Conservation (phyloP, 2,888 invertebrate species). For the Petrophora chlorosata region DNA sequence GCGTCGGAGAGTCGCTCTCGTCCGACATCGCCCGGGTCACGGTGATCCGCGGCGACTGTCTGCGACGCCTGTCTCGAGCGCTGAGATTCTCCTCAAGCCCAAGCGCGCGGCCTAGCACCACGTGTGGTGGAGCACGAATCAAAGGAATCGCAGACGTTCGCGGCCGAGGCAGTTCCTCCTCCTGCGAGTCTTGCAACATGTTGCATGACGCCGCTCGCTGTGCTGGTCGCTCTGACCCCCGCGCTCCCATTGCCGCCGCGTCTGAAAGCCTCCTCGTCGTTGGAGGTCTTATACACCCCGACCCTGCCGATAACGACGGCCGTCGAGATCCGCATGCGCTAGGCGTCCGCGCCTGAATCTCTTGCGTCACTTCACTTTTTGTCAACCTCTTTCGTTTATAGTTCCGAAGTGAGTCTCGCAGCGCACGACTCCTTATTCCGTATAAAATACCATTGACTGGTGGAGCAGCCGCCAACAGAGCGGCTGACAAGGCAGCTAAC, state of each 20-base stretch:
- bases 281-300: constrained; percentile 72
- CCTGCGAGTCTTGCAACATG: constrained; percentile 85
- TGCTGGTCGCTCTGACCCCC: constrained; percentile 73
- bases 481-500: constrained; percentile 85
- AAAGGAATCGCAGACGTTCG: constrained; percentile 75
- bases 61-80: constrained; percentile 63
- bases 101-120: constrained; percentile 85
- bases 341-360: constrained; percentile 91
- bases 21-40: constrained; percentile 90
- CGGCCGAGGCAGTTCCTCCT: constrained; percentile 64
- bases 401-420: constrained; percentile 89
- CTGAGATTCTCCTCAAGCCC: constrained; percentile 73
- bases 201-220: constrained; percentile 88
- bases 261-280: constrained; percentile 73
- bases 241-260: constrained; percentile 73
- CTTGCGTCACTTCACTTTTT: constrained; percentile 90
- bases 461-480: constrained; percentile 88
- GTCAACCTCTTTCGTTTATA: constrained; percentile 91
- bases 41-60: constrained; percentile 87
- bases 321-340: constrained; percentile 90
- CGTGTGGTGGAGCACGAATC: constrained; percentile 82
- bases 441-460: constrained; percentile 91
- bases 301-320: constrained; percentile 86
- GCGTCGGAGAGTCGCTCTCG: constrained; percentile 85
- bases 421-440: constrained; percentile 88